These are phyloP conservation scores for Hephaestus fuliginosus DNA, from an alignment of 2,797 vertebrate genomes.

Conservation along the genomic window DNA sequence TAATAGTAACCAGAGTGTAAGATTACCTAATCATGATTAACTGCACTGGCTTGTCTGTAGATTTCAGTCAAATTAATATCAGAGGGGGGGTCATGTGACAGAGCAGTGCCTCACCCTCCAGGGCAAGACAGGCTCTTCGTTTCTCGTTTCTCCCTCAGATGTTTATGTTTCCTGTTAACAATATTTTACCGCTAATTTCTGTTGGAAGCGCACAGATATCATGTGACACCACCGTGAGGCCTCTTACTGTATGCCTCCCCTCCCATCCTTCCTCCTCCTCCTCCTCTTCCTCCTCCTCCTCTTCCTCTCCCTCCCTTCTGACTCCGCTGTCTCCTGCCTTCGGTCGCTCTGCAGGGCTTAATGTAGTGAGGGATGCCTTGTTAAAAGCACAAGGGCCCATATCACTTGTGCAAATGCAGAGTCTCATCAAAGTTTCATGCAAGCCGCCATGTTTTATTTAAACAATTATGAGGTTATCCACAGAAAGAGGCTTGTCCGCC, in stretches of 20 bases:
- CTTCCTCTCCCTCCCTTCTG: constrained; percentile 22
- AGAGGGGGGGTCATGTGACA: constrained; percentile 18
- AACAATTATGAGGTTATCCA: constrained; percentile 83
- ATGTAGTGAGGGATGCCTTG: constrained; percentile 76
- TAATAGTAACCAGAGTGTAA: constrained; percentile 32
- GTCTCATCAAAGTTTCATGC: constrained; percentile 85
- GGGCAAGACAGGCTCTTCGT: neutral
- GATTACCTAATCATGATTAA: constrained; percentile 37
- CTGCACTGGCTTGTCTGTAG: constrained; percentile 20
- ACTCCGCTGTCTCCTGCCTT: constrained; percentile 40
- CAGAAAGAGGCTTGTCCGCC: constrained; percentile 66
- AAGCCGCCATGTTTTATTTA: constrained; percentile 86
- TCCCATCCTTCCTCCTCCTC: neutral
- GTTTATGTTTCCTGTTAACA: constrained; percentile 32
- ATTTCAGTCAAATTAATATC: constrained; percentile 36
- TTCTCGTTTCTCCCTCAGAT: constrained; percentile 2
- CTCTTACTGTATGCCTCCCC: constrained; percentile 37
- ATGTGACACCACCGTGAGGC: constrained; percentile 43
- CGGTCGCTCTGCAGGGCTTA: constrained; percentile 60
- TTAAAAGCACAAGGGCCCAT: constrained; percentile 77
- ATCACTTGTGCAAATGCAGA: constrained; percentile 82
- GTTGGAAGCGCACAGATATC: constrained; percentile 26
- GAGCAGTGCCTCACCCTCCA: constrained; percentile 20
- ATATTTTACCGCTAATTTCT: constrained; percentile 30
- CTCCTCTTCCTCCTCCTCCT: neutral